Base-by-base conservation (phyloP, 2,888 invertebrate species). In the Polymixis lichenea region DNA sequence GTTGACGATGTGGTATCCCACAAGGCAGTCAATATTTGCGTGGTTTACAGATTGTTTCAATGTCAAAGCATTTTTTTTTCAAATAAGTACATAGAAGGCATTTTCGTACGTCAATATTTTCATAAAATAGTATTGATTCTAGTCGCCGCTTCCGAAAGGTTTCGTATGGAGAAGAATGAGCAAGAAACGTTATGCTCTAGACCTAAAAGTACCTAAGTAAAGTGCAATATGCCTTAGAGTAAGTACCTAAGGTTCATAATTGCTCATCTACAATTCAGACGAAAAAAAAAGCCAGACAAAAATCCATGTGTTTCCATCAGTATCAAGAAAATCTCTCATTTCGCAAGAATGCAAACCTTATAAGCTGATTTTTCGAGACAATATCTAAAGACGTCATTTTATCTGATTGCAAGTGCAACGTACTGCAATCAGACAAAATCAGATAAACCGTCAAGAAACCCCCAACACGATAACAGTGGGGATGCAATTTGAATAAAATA, bases 401-500 rank as follows among this genome's bases (percentile, higher is more conserved):
- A 79, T 74, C 65, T 67, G 25, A 84, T 75, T 84, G n/a, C 49
- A 75, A 84, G 38, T 71, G 75, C 80, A 82, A 84, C 60, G 64
- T 65, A n/a, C n/a, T n/a, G n/a, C n/a, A n/a, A n/a, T n/a, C n/a
- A n/a, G n/a, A n/a, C n/a, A n/a, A n/a, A n/a, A n/a, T n/a, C 56
- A 55, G 13, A 19, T 60, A 55, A 49, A 8, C 28, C 25, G n/a
- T 25, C 8, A 61, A 46, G 43, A 65, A 11, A 49, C 55, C 32
- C 66, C 46, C 46, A 38, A 11, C 58, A 46, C 51, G 67, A 84
- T 84, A 68, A 82, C 71, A 79, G 15, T 64, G 55, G 55, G 49
- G 7, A 67, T 55, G 55, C 60, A 71, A 84, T 84, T 82, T 82
- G 71, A 75, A 82, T 82, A 80, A 83, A 80, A 80, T 84, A 75